These are phyloP conservation scores for Hippocampus mohnikei DNA, from an alignment of 2,113 vertebrate genomes.

Conservation along the genomic window DNA sequence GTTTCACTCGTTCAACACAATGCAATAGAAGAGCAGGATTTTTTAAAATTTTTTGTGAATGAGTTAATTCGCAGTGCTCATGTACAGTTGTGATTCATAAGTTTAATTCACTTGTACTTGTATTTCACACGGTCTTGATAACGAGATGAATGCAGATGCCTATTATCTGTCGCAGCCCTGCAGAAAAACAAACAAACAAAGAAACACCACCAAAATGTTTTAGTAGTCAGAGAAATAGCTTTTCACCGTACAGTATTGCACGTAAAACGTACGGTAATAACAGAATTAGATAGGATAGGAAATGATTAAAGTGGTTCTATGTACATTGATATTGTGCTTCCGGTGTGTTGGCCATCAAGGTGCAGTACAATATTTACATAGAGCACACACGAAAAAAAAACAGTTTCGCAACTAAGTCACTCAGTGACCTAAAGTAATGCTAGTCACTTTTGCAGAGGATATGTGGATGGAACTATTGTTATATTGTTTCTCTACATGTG, in stretches of 20 bases:
- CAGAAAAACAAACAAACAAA: background rate
- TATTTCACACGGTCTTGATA: background rate
- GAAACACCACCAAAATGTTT: background rate
- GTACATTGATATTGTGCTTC: background rate
- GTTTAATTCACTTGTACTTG: background rate
- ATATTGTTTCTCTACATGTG: background rate
- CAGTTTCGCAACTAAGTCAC: background rate
- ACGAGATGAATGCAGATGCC: background rate
- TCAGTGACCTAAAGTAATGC: background rate
- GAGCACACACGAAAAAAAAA: background rate
- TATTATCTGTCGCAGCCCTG: too few species aligned
- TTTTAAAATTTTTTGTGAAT: background rate
- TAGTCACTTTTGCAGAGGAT: background rate
- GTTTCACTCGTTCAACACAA: constrained; percentile 39
- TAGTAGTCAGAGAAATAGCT: background rate
- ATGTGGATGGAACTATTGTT: background rate
- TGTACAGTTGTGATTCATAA: background rate
- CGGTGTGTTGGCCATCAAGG: background rate
- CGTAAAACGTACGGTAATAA: background rate
- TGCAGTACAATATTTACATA: background rate
- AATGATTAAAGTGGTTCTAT: background rate
- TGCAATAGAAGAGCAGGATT: constrained; percentile 27
- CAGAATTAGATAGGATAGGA: background rate
- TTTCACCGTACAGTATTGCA: background rate
- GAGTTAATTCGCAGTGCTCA: constrained; percentile 7